These are phyloP conservation scores for Xestia c-nigrum DNA, from an alignment of 2,888 invertebrate species.

Conservation along the genomic window DNA sequence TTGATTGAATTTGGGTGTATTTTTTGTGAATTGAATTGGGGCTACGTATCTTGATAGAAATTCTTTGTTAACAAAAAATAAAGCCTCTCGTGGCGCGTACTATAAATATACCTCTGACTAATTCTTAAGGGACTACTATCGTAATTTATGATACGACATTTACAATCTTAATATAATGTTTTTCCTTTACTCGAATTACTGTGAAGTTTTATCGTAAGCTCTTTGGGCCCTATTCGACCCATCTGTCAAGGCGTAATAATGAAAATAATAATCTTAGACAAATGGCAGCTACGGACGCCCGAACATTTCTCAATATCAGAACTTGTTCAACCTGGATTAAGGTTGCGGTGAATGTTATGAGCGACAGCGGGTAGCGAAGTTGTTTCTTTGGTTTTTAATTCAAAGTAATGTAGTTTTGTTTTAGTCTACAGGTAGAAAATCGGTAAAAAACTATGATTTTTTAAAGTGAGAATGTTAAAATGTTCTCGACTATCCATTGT, in stretches of 20 bases:
- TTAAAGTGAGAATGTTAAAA: background rate
- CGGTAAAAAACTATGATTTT: background rate
- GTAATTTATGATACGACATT: constrained; percentile 12
- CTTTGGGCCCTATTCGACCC: constrained; percentile 29
- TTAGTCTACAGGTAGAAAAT: background rate
- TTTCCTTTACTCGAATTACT: constrained; percentile 28
- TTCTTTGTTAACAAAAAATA: no score
- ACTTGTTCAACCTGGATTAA: constrained; percentile 73
- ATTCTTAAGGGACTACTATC: background rate
- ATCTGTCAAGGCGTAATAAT: constrained; percentile 65
- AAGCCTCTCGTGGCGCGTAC: no score
- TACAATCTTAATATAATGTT: constrained; percentile 19
- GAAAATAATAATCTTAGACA: constrained; percentile 74
- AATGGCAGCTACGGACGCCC: constrained; percentile 65
- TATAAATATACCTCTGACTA: no score
- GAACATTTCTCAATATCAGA: constrained; percentile 72
- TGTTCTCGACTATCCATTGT: background rate
- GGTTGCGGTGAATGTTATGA: constrained; percentile 32
- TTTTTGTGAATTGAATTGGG: no score
- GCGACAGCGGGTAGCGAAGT: constrained; percentile 19
- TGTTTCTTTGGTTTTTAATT: background rate
- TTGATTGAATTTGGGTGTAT: no score
- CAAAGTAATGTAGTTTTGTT: background rate
- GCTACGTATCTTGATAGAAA: no score
- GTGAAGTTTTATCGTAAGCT: constrained; percentile 46